Base-by-base conservation (phyloP, 2,888 invertebrate genomes). In the Chelonus formosanus region DNA sequence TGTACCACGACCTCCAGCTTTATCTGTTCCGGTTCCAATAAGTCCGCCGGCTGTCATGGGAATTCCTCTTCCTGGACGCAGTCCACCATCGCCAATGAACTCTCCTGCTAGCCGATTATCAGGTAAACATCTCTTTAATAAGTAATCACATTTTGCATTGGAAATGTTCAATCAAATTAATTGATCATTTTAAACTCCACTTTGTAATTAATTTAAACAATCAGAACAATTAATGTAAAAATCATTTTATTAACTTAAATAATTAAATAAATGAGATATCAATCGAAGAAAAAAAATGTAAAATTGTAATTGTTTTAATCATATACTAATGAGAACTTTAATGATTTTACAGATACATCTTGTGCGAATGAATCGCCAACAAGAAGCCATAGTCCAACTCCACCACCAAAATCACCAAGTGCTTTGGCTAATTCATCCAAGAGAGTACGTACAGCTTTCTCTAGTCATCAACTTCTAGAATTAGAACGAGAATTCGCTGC, bases 381-480 rank as follows among this genome's bases (percentile, higher is more conserved):
- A 85, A 87, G 81, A 0, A 78, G 77, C 67, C 81, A 80, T 65
- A 77, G 76, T 0, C 80, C 80, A 57, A 81, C 79, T 4, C 86
- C 85, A 68, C 87, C 84, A 86, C 91, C 80, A 86, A 78, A 77
- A 55, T 82, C 81, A 0, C 83, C 82, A 3, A 79, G 77, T 47
- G 80, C 81, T 10, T 73, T 80, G 31, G 75, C 73, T n/a, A 80
- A 89, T 71, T 92, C 93, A 1, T 93, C 93, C 76, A 95, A 95
- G 82, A 87, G 97, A 67, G 96, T 97, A 70, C 88, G 97, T 50
- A 97, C 97, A 0, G 97, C 97, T 0, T 97, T 97, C 83, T 96
- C 96, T 3, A 95, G 95, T 73, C 93, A 92, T 0, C 83, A 96
- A 63, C 93, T 95, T 78, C 85, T 97, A 65, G 96, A 97, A 83